A percentile compares a stretch with the other conserved stretches of the same genome.
phyloP scores from a whole-genome alignment of 2,113 vertebrate genomes.

The Microtus oregoni region DNA sequence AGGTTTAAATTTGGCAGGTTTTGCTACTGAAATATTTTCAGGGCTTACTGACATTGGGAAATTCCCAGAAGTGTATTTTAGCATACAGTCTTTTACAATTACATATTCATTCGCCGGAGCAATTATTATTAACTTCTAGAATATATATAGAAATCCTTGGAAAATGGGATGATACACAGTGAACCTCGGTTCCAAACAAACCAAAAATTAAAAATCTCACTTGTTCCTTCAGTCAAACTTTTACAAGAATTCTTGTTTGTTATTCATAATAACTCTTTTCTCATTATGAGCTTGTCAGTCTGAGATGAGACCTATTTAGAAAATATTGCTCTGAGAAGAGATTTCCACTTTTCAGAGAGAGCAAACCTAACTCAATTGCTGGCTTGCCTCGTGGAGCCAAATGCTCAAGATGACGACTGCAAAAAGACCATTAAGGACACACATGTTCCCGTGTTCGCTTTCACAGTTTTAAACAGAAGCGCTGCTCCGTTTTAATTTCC shows the following conservation, averaged over 20 bases:
- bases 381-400: background rate
- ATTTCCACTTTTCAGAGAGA: slow-evolving; percentile 52
- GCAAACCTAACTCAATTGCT: background rate
- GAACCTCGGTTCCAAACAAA: background rate
- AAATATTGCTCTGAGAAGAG: background rate
- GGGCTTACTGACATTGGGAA: background rate
- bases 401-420: background rate
- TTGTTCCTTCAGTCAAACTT: background rate
- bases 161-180: background rate
- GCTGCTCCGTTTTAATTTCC: slow-evolving; percentile 56
- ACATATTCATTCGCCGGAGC: background rate
- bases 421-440: background rate
- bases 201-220: background rate
- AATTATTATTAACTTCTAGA: background rate
- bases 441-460: background rate
- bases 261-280: slow-evolving; percentile 7
- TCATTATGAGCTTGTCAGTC: slow-evolving; percentile 33
- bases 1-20: background rate
- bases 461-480: slow-evolving; percentile 36
- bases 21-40: background rate
- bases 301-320: background rate
- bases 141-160: background rate
- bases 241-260: background rate
- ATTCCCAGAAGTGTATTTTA: background rate
- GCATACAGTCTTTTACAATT: background rate